Base-by-base conservation (phyloP, 2,113 vertebrate species). In the Poeciliopsis occidentalis region DNA sequence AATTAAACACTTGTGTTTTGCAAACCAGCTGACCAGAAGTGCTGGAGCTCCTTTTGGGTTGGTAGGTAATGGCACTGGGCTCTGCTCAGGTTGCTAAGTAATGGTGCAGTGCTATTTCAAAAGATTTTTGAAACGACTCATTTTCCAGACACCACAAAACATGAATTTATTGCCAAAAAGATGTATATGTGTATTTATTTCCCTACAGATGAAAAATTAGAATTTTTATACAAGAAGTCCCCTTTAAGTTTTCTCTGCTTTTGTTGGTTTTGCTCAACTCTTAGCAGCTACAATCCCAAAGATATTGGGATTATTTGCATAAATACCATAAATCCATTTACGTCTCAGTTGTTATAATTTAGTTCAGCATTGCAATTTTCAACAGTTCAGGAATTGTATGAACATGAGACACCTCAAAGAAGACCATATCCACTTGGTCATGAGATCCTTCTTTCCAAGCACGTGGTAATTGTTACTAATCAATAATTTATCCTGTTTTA, bases 381-480 rank as follows among this genome's bases (percentile, higher is more conserved):
- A 57, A 57, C 51, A 22, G 24, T 57, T 24, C 51, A 57, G 24
- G 22, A 22, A 57, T 57, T 57, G 24, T 57, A 11, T 57, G 24
- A 57, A 57, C 51, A 57, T 1, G 51, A 57, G 22, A 57, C 22
- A 31, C 30, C 30, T 31, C 30, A 31, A 31, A 31, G 26, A 12
- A 61, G 60, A 13, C n/a, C 5, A 2, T 22, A 15, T 62, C 27
- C 31, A 34, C 76, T 82, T 81, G 78, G 87, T 80, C 77, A 93
- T 89, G 71, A 86, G 89, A 90, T 74, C 79, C 32, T 65, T 87
- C 68, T 79, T 15, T 70, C 32, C 71, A 73, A 57, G 69, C 88
- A 85, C 84, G 85, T 87, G 77, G 75, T 88, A 87, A 91, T 90
- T 87, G 69, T 91, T 87, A 77, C 74, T 67, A 60, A 80, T 92